Percentiles rank a stretch among this genome's conserved stretches.
phyloP scores from a whole-genome alignment of 2,797 vertebrate genomes.

The Hoplostethus mediterraneus region DNA sequence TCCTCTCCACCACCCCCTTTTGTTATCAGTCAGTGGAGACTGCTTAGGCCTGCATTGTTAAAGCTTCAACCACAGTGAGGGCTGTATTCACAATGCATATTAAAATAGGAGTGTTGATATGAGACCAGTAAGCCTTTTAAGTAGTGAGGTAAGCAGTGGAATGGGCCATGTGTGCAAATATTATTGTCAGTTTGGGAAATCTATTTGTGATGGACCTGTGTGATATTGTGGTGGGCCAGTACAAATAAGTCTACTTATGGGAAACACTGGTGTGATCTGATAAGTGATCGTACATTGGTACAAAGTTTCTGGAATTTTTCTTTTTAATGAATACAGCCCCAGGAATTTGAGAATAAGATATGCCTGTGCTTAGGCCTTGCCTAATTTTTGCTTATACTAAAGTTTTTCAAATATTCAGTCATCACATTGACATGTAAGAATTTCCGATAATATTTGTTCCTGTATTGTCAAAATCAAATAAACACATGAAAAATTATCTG shows the following conservation, averaged over 20 bases:
- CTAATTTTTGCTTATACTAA: background rate
- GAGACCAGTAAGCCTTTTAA: conserved; percentile 42
- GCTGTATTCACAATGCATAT: conserved; percentile 36
- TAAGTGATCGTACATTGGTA: conserved; percentile 9
- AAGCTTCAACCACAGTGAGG: conserved; percentile 33
- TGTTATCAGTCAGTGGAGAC: conserved; percentile 55
- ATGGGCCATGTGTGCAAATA: conserved; percentile 1
- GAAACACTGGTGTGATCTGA: conserved; percentile 21
- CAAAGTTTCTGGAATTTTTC: background rate
- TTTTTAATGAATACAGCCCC: background rate
- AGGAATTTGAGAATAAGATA: background rate
- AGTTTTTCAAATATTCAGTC: background rate
- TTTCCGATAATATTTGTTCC: too few species aligned
- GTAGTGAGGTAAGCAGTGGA: conserved; percentile 10
- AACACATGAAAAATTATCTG: conserved; percentile 5
- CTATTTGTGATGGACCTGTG: conserved; percentile 3
- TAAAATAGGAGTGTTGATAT: conserved; percentile 32
- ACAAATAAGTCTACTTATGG: background rate
- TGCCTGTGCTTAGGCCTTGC: too few species aligned
- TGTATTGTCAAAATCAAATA: conserved; percentile 3
- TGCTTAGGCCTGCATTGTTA: conserved; percentile 41
- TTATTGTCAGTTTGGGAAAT: conserved; percentile 18
- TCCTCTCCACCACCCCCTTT: conserved; percentile 34
- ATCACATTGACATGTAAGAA: background rate
- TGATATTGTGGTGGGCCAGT: background rate